phyloP scores from a whole-genome alignment of 2,888 invertebrate genomes.

The Helicoverpa assulta region DNA sequence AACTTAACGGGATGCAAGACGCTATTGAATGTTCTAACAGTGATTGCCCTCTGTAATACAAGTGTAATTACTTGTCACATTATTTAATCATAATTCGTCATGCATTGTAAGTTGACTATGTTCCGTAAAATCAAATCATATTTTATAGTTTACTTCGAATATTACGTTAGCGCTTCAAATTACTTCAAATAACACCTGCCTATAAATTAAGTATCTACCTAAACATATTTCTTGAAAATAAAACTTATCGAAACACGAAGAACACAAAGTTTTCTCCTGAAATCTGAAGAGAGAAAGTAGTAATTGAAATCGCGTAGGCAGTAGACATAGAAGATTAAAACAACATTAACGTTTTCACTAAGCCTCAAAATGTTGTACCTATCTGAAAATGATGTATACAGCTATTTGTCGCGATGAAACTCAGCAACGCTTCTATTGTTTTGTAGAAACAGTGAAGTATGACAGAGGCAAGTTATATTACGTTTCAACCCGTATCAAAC shows the following conservation, averaged over 20 bases:
- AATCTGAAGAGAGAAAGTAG: constrained; percentile 44
- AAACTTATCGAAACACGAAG: constrained; percentile 12
- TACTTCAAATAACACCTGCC: not conserved
- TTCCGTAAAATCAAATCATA: constrained; percentile 19
- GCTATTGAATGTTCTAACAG: constrained; percentile 42
- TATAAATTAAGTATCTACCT: not conserved
- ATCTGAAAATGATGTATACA: constrained; percentile 28
- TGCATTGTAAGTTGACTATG: constrained; percentile 3
- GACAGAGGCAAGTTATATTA: constrained; percentile 10
- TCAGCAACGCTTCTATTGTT: constrained; percentile 32
- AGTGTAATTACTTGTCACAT: constrained; percentile 29
- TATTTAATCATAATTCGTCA: constrained; percentile 23
- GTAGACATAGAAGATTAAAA: constrained; percentile 38
- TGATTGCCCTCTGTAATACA: constrained; percentile 40
- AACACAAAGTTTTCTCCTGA: constrained; percentile 6
- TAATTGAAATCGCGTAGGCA: constrained; percentile 25
- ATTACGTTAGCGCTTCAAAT: too few species aligned
- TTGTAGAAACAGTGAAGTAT: constrained; percentile 9
- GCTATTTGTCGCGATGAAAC: constrained; percentile 11
- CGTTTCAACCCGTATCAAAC: constrained; percentile 16
- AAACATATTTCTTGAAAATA: not conserved
- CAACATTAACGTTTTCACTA: constrained; percentile 53
- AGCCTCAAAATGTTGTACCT: constrained; percentile 19
- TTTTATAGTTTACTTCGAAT: not conserved
- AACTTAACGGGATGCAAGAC: constrained; percentile 55